These are phyloP conservation scores for Enteromius anoplus DNA, from an alignment of 2,797 vertebrate genomes.

Conservation along the genomic window DNA sequence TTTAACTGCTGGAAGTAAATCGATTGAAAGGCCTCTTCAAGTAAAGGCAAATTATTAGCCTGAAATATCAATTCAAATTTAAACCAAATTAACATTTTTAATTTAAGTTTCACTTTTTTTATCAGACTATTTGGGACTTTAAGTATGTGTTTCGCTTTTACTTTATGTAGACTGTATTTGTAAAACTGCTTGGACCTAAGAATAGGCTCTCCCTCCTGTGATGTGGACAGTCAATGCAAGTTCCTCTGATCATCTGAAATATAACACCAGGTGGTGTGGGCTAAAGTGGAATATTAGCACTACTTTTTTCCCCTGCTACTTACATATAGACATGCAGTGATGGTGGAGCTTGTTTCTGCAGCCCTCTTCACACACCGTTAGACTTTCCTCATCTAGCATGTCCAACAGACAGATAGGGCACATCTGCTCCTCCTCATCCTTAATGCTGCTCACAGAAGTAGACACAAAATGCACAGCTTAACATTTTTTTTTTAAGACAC, in stretches of 20 bases:
- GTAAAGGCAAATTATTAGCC: neutral
- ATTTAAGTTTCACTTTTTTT: neutral
- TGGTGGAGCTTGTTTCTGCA: conserved; percentile 91
- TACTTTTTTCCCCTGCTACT: conserved; percentile 57
- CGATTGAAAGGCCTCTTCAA: neutral
- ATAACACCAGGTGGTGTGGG: neutral
- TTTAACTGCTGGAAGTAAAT: neutral
- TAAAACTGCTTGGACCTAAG: neutral
- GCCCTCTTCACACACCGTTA: conserved; percentile 90
- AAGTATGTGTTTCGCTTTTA: neutral
- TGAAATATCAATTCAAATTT: neutral
- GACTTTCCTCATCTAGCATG: conserved; percentile 90
- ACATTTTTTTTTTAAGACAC: neutral
- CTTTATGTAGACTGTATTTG: neutral
- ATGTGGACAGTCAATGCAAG: neutral
- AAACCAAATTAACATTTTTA: neutral
- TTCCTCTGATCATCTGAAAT: neutral
- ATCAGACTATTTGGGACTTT: neutral
- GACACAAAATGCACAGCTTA: conserved; percentile 3
- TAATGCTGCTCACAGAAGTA: conserved; percentile 73
- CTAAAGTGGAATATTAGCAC: neutral
- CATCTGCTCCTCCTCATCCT: conserved; percentile 92
- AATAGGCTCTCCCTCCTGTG: neutral
- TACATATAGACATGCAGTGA: conserved; percentile 95
- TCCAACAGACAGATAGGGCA: conserved; percentile 90